A percentile compares a stretch with the other conserved stretches of the same genome.
Evolutionary conservation across 2,888 invertebrate species (phyloP).

Genomic region (Drosophila imparisetae): DNA sequence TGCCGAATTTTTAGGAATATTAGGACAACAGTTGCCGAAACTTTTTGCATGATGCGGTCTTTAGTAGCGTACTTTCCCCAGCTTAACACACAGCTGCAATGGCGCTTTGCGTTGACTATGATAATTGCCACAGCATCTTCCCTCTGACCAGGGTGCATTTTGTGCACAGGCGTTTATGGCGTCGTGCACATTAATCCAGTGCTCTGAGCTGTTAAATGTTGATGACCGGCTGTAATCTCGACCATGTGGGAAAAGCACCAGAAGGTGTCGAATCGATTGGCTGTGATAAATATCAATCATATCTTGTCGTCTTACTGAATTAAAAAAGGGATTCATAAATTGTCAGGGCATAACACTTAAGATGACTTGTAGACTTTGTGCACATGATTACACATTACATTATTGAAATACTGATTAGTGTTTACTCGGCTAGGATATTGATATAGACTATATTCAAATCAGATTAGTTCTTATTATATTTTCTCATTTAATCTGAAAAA

Average conservation of each 20-base stretch:
- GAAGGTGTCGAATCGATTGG: neutral
- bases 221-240: neutral
- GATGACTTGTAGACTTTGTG: neutral
- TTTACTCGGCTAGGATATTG: neutral
- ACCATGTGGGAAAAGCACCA: neutral
- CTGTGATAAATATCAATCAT: neutral
- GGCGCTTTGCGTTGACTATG: constrained; percentile 2
- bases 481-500: neutral
- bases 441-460: neutral
- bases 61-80: constrained; percentile 35
- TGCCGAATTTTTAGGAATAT: neutral
- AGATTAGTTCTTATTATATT: neutral
- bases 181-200: constrained; percentile 6
- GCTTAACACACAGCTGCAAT: constrained; percentile 35
- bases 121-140: constrained; percentile 1
- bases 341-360: neutral
- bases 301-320: neutral
- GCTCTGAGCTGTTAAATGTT: constrained; percentile 1
- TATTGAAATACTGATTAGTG: too few relatives aligned
- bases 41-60: constrained; percentile 46
- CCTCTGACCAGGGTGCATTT: neutral
- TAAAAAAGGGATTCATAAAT: neutral
- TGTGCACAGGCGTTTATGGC: neutral
- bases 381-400: neutral
- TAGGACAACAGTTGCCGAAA: constrained; percentile 9